Conservation (phyloP, 2,113 vertebrate genomes). For the Reinhardtius hippoglossoides region DNA sequence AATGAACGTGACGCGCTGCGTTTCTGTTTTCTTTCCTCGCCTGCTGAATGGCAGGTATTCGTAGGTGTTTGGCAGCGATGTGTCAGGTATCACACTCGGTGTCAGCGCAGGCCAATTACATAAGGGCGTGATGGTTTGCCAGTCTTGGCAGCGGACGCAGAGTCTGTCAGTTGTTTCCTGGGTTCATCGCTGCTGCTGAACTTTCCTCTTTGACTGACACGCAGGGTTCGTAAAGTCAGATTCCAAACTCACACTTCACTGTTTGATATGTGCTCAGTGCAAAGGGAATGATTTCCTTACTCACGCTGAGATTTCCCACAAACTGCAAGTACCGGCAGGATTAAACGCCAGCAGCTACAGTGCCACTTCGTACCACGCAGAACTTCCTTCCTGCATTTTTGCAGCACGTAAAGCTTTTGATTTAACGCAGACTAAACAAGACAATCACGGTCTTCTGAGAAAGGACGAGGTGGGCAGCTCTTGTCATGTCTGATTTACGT, state of each 20-base stretch:
- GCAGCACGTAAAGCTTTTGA: constrained; percentile 49
- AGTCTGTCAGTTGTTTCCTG: neutral
- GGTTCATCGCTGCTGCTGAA: neutral
- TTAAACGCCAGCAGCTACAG: constrained; percentile 24
- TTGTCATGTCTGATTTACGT: constrained; percentile 48
- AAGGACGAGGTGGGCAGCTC: constrained; percentile 53
- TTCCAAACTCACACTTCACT: no score
- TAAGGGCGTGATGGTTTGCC: neutral
- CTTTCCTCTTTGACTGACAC: neutral
- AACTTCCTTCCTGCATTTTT: constrained; percentile 46
- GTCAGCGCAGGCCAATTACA: constrained; percentile 1
- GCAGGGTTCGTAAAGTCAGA: no score
- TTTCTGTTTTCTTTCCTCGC: neutral
- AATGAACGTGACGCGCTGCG: neutral
- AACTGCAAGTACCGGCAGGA: constrained; percentile 44
- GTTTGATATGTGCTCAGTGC: neutral
- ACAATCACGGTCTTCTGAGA: constrained; percentile 45
- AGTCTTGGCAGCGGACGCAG: neutral
- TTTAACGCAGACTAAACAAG: constrained; percentile 75
- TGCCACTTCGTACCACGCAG: constrained; percentile 31
- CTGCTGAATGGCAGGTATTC: neutral
- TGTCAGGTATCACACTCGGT: neutral
- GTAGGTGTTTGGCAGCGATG: no score
- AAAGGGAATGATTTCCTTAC: constrained; percentile 15
- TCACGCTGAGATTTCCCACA: constrained; percentile 17